Conservation (phyloP, 53 echinoderm and acorn worm species). For the Pentamera pediparva region DNA sequence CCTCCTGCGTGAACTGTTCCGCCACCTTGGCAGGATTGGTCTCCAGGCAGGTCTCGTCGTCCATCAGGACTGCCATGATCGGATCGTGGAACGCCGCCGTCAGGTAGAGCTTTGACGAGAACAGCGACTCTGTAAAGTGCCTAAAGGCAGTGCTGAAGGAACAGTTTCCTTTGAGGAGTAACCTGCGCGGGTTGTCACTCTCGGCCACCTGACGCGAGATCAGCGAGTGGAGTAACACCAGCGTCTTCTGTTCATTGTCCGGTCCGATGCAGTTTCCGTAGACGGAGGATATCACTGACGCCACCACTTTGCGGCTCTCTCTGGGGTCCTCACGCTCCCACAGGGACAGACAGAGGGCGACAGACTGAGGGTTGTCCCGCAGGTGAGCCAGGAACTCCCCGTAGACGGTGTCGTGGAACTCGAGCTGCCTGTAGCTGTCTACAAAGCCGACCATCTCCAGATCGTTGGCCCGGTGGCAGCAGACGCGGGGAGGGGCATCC, state of each 20-base stretch:
- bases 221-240: conserved; percentile 68
- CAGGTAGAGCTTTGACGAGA: conserved; percentile 76
- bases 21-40: conserved; percentile 70
- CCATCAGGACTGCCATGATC: conserved; percentile 89
- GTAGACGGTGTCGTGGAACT: conserved; percentile 67
- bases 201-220: conserved; percentile 70
- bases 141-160: conserved; percentile 73
- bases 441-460: conserved; percentile 76
- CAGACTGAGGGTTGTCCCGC: conserved; percentile 62
- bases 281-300: conserved; percentile 64
- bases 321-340: conserved; percentile 59
- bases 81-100: conserved; percentile 92
- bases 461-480: conserved; percentile 89
- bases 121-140: conserved; percentile 82
- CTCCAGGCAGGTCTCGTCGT: conserved; percentile 73
- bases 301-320: conserved; percentile 44
- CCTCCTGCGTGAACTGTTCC: conserved; percentile 71
- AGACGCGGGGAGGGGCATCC: conserved; percentile 69
- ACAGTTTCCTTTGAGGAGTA: conserved; percentile 69
- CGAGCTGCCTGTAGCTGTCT: conserved; percentile 79
- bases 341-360: conserved; percentile 61
- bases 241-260: conserved; percentile 68
- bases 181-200: conserved; percentile 71
- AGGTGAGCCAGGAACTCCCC: conserved; percentile 74
- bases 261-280: conserved; percentile 83